phyloP scores from a whole-genome alignment of 2,113 vertebrate species.

The Eira barbara region DNA sequence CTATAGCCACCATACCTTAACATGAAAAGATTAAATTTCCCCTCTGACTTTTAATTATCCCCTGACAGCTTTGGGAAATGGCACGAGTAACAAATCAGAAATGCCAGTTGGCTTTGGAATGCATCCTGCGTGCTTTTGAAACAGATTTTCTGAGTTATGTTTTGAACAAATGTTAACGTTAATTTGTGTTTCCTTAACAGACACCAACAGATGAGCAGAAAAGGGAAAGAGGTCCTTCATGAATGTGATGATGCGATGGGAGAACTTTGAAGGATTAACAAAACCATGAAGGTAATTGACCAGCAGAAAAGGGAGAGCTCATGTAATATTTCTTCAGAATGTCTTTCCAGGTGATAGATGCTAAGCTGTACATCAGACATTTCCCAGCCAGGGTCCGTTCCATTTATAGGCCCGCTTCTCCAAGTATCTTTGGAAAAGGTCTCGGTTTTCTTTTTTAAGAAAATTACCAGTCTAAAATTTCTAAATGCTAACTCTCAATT shows the following conservation, averaged over 20 bases:
- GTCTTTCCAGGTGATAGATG: background rate
- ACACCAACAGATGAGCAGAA: conserved; percentile 36
- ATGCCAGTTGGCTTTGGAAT: conserved; percentile 63
- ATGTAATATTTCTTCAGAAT: background rate
- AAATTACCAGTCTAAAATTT: background rate
- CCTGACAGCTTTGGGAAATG: conserved; percentile 62
- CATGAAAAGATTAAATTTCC: conserved; percentile 44
- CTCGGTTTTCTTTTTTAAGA: background rate
- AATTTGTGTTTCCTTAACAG: conserved; percentile 63
- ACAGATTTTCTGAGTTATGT: conserved; percentile 65
- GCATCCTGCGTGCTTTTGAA: conserved; percentile 45
- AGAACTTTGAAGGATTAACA: background rate
- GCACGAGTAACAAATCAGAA: conserved; percentile 62
- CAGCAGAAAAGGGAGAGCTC: background rate
- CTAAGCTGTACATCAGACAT: background rate
- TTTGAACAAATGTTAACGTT: conserved; percentile 59
- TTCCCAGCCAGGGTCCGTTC: background rate
- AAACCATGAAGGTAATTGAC: background rate
- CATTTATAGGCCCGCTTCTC: background rate
- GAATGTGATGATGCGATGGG: background rate
- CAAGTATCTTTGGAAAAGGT: background rate
- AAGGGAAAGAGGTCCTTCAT: background rate
- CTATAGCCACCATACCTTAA: conserved; percentile 48
- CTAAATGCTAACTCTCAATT: background rate
- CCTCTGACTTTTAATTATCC: conserved; percentile 68